Evolutionary conservation across 2,888 invertebrate genomes (phyloP).

Genomic region (Germaria angustata): DNA sequence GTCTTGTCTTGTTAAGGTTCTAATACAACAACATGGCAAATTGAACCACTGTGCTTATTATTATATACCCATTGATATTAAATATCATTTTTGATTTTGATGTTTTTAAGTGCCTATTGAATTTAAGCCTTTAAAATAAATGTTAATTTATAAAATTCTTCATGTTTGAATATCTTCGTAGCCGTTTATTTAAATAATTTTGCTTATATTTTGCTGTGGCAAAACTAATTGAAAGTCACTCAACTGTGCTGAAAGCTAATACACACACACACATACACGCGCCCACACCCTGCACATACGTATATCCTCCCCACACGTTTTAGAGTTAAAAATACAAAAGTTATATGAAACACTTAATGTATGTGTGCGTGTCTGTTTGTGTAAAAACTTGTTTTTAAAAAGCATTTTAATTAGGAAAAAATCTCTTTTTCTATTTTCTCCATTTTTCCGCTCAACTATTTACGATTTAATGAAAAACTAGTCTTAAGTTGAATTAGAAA

Average conservation of each 20-base stretch:
- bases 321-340: too few species aligned
- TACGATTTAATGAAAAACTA: constrained; percentile 41
- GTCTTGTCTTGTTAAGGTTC: too few species aligned
- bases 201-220: constrained; percentile 55
- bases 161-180: constrained; percentile 49
- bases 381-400: constrained; percentile 55
- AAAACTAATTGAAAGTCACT: constrained; percentile 78
- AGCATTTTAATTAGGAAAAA: constrained; percentile 64
- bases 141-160: constrained; percentile 66
- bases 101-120: constrained; percentile 40
- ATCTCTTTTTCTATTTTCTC: neutral
- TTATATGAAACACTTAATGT: neutral
- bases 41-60: neutral
- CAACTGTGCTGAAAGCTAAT: constrained; percentile 68
- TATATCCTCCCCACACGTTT: too few species aligned
- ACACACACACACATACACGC: neutral
- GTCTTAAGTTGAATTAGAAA: constrained; percentile 56
- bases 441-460: constrained; percentile 22
- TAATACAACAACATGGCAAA: too few species aligned
- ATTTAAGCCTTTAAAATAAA: constrained; percentile 53
- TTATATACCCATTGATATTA: too few species aligned
- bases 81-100: too few species aligned
- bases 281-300: neutral
- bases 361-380: neutral
- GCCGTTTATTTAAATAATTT: constrained; percentile 23